Evolutionary conservation across 2,888 invertebrate species (phyloP).

Genomic region (Euphydryas editha): DNA sequence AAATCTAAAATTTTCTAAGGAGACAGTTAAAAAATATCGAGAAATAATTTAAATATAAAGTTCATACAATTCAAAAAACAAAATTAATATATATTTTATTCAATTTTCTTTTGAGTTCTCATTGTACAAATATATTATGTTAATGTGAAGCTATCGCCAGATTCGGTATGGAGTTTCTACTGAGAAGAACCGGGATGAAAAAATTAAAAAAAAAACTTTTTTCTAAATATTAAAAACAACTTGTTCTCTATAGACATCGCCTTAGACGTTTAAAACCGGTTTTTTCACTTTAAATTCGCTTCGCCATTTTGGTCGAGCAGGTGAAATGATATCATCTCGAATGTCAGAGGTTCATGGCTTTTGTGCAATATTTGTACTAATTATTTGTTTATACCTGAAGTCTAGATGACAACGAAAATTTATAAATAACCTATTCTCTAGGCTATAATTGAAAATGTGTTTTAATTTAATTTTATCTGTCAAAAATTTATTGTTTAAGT

Average conservation of each 20-base stretch:
- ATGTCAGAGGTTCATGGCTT: conserved; percentile 39
- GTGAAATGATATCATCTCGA: conserved; percentile 38
- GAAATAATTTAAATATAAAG: no score
- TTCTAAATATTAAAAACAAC: not conserved
- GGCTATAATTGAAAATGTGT: not conserved
- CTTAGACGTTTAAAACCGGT: not conserved
- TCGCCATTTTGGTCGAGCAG: conserved; percentile 8
- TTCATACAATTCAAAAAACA: not conserved
- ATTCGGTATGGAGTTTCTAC: not conserved
- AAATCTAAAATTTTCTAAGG: no score
- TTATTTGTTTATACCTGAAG: not conserved
- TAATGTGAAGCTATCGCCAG: no score
- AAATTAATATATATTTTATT: no score
- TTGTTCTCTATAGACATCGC: not conserved
- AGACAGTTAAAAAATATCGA: no score
- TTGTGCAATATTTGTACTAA: not conserved
- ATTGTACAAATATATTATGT: no score
- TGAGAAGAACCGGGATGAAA: not conserved
- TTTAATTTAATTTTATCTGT: not conserved
- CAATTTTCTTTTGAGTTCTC: no score
- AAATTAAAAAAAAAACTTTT: not conserved
- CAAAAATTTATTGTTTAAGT: not conserved
- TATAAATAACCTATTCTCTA: not conserved
- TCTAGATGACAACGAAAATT: no score
- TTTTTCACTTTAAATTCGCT: not conserved